Evolutionary conservation across 2,113 vertebrate species (phyloP).

Genomic region (Melanostigma gelatinosum): DNA sequence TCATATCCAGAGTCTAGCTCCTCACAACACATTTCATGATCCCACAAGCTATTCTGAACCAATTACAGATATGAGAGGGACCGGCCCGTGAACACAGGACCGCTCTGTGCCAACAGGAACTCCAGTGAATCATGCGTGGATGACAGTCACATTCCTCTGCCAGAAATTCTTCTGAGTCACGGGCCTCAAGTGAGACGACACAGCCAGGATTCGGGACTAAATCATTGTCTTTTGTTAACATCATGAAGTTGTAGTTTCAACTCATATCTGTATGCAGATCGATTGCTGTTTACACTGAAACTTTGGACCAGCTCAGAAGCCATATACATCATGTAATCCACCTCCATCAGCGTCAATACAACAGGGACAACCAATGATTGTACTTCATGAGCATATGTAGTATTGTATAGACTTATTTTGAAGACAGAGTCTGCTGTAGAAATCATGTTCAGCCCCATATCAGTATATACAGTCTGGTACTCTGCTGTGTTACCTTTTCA

Average conservation of each 20-base stretch:
- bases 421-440: not conserved
- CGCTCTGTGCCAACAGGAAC: conserved; percentile 12
- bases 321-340: conserved; percentile 27
- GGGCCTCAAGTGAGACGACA: not conserved
- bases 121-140: not conserved
- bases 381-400: conserved; percentile 11
- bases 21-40: conserved; percentile 24
- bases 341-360: not conserved
- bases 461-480: conserved; percentile 24
- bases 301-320: conserved; percentile 27
- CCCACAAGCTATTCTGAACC: conserved; percentile 5
- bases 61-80: conserved; percentile 13
- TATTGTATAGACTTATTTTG: not conserved
- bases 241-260: not conserved
- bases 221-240: not conserved
- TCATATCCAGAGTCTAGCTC: not conserved
- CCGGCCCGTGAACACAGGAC: conserved; percentile 17
- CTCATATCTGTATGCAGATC: not conserved
- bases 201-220: not conserved
- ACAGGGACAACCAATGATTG: conserved; percentile 32
- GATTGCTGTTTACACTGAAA: conserved; percentile 8
- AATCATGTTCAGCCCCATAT: conserved; percentile 55
- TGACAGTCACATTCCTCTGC: not conserved
- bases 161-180: conserved; percentile 10
- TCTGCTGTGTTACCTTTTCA: conserved; percentile 23